phyloP scores from a whole-genome alignment of 1,140 invertebrate genomes.

The Yoshiicerus persimilis region DNA sequence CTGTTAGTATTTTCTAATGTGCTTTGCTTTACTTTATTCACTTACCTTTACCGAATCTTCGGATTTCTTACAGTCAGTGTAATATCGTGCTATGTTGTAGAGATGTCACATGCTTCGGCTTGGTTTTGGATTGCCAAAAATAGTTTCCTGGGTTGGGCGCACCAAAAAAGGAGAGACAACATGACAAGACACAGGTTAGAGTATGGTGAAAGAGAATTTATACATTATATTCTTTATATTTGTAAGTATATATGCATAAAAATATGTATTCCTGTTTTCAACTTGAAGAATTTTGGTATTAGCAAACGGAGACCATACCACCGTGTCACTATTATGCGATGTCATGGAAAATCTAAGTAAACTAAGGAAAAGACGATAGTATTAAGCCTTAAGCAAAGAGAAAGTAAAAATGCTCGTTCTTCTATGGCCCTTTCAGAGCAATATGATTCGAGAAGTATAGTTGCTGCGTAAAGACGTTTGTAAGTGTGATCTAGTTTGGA shows the following conservation, averaged over 20 bases:
- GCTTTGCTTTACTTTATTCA: neutral
- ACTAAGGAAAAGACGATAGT: neutral
- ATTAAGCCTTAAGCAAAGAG: neutral
- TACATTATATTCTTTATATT: neutral
- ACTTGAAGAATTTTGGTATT: neutral
- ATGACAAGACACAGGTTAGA: neutral
- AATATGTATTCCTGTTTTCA: too few species aligned
- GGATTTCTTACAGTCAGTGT: neutral
- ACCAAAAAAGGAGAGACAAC: neutral
- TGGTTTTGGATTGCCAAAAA: neutral
- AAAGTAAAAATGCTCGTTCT: neutral
- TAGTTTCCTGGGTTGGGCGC: neutral
- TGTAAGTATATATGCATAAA: too few species aligned
- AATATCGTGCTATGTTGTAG: neutral
- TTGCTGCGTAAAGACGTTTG: too few species aligned
- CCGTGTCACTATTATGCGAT: neutral
- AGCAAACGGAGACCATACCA: neutral
- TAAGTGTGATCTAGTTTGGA: neutral
- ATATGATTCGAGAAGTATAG: neutral
- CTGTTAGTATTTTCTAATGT: neutral
- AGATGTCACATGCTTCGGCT: neutral
- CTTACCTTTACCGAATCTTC: neutral
- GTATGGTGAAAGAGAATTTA: neutral
- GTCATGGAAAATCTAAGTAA: neutral
- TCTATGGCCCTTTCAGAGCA: neutral